Evolutionary conservation across 2,888 invertebrate species (phyloP).

Genomic region (Sminthurides aquaticus): DNA sequence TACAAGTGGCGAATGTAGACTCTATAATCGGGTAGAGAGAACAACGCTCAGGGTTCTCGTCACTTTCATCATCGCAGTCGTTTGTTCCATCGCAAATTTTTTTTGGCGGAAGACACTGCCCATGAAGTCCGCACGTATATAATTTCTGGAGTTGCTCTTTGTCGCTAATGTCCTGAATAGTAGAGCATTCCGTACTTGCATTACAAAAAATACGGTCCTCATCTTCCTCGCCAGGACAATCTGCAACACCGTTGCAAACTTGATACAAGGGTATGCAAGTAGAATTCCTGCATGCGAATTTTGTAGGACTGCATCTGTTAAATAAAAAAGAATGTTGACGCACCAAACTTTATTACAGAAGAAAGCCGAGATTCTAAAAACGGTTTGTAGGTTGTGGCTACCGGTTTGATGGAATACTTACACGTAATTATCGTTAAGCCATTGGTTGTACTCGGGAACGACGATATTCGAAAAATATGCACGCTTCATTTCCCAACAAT

Average conservation of each 20-base stretch:
- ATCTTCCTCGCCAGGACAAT: slow-evolving; percentile 6
- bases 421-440: neutral
- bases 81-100: slow-evolving; percentile 1
- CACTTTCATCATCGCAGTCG: slow-evolving; percentile 12
- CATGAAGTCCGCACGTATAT: slow-evolving; percentile 3
- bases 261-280: slow-evolving; percentile 9
- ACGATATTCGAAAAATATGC: neutral
- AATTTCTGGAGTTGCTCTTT: neutral
- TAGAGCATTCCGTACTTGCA: neutral
- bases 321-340: neutral
- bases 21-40: no score
- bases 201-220: slow-evolving; percentile 4
- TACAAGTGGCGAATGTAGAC: no score
- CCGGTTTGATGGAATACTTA: neutral
- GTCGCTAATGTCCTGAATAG: neutral
- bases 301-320: slow-evolving; percentile 11
- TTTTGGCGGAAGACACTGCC: neutral
- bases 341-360: neutral
- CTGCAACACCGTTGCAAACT: slow-evolving; percentile 14
- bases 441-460: neutral
- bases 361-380: no score
- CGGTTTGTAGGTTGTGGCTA: no score
- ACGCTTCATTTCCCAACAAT: neutral
- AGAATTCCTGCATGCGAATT: slow-evolving; percentile 13
- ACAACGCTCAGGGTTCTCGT: neutral